Percentiles rank a stretch among this genome's conserved stretches.
phyloP scores from a whole-genome alignment of 2,113 vertebrate genomes.

The Polyodon spathula region DNA sequence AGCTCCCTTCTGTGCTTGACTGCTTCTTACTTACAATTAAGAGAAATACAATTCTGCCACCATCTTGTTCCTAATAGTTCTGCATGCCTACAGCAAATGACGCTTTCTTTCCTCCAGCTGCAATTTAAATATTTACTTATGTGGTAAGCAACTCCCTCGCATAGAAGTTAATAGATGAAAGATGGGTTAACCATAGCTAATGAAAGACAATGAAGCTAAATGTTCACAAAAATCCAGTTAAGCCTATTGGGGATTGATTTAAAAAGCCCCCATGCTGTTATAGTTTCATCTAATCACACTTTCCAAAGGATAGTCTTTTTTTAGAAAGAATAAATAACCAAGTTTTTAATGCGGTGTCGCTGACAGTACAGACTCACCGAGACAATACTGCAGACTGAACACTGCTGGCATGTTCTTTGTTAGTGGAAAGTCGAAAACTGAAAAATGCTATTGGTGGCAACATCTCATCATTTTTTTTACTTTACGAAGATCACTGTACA shows the following conservation, averaged over 20 bases:
- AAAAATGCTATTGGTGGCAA: too few species aligned
- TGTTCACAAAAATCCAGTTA: constrained; percentile 28
- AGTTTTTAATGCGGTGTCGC: too few species aligned
- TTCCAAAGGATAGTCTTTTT: constrained; percentile 19
- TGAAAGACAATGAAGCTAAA: constrained; percentile 45
- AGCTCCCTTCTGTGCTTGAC: too few species aligned
- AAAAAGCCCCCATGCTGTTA: constrained; percentile 17
- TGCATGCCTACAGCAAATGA: constrained; percentile 7
- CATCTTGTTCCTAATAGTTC: constrained; percentile 25
- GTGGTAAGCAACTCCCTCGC: constrained; percentile 14
- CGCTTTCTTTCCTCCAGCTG: constrained; percentile 28
- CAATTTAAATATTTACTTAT: constrained; percentile 43
- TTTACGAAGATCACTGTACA: too few species aligned
- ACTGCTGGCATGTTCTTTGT: too few species aligned
- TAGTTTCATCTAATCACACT: constrained; percentile 37
- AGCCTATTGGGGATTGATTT: constrained; percentile 29
- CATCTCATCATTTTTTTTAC: too few species aligned
- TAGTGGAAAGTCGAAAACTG: too few species aligned
- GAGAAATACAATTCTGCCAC: too few species aligned
- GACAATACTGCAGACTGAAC: too few species aligned
- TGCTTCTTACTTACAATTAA: too few species aligned
- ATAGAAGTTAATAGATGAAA: constrained; percentile 32
- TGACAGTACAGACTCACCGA: too few species aligned
- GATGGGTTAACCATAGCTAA: constrained; percentile 39
- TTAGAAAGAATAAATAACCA: too few species aligned